Percentiles rank a stretch among this genome's conserved stretches.
phyloP scores from a whole-genome alignment of 1,140 invertebrate genomes.

The Sweltsa coloradensis region DNA sequence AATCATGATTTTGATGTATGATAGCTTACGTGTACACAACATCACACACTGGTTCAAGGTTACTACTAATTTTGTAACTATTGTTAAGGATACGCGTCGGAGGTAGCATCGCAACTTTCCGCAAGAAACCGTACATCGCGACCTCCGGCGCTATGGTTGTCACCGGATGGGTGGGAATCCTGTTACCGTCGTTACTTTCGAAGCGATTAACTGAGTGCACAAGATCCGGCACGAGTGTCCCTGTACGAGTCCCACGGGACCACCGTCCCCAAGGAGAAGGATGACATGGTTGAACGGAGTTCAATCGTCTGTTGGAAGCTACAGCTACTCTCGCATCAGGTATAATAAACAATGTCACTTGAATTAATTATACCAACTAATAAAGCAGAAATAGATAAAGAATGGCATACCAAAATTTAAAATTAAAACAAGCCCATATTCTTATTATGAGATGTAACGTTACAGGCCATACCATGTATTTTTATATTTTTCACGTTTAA shows the following conservation, averaged over 20 bases:
- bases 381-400: too few relatives aligned
- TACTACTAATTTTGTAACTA: neutral
- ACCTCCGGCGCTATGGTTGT: slow-evolving; percentile 89
- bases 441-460: too few relatives aligned
- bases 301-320: slow-evolving; percentile 90
- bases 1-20: neutral
- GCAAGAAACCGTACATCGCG: slow-evolving; percentile 88
- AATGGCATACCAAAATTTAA: too few relatives aligned
- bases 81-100: slow-evolving; percentile 72
- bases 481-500: too few relatives aligned
- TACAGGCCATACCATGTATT: too few relatives aligned
- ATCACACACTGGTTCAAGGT: too few relatives aligned
- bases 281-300: slow-evolving; percentile 98
- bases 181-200: slow-evolving; percentile 86
- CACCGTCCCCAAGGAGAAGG: slow-evolving; percentile 91
- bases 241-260: slow-evolving; percentile 89
- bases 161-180: slow-evolving; percentile 91
- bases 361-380: too few relatives aligned
- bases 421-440: too few relatives aligned
- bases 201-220: slow-evolving; percentile 94
- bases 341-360: too few relatives aligned
- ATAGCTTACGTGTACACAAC: neutral
- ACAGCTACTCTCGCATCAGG: slow-evolving; percentile 97
- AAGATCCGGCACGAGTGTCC: slow-evolving; percentile 96
- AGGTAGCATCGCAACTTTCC: slow-evolving; percentile 91